Evolutionary conservation across 2,113 vertebrate species (phyloP).

Genomic region (Dendropsophus ebraccatus): DNA sequence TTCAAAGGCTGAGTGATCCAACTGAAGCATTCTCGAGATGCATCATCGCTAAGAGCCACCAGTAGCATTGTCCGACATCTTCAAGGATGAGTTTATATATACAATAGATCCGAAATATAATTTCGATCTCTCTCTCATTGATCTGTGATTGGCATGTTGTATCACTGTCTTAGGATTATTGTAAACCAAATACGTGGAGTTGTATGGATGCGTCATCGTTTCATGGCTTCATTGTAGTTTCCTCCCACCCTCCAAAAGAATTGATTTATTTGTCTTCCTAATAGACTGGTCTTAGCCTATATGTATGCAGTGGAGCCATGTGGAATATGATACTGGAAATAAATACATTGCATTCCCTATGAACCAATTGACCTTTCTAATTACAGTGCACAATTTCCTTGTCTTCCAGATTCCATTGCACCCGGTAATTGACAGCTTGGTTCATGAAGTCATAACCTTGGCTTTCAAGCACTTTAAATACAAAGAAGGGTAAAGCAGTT

Average conservation of each 20-base stretch:
- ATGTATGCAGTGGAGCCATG: not conserved
- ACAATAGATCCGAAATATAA: too few species aligned
- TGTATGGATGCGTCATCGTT: not conserved
- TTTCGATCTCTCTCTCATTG: too few species aligned
- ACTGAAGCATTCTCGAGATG: too few species aligned
- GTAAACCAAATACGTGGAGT: not conserved
- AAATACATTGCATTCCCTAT: not conserved
- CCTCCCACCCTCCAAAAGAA: too few species aligned
- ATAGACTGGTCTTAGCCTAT: not conserved
- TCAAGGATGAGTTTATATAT: too few species aligned
- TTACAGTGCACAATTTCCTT: not conserved
- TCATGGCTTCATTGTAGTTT: not conserved
- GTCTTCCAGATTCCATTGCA: conserved; percentile 91
- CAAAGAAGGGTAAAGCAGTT: conserved; percentile 91
- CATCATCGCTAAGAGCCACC: too few species aligned
- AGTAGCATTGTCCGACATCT: too few species aligned
- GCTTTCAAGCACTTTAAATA: conserved; percentile 99
- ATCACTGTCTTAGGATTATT: not conserved
- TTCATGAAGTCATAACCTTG: conserved; percentile 96
- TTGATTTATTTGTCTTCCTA: not conserved
- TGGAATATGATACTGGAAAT: not conserved
- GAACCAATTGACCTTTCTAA: not conserved
- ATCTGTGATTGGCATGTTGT: too few species aligned
- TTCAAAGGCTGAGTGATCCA: too few species aligned
- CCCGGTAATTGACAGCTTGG: conserved; percentile 94